Conservation (phyloP, 2,888 invertebrate genomes). For the Julus scandinavius region DNA sequence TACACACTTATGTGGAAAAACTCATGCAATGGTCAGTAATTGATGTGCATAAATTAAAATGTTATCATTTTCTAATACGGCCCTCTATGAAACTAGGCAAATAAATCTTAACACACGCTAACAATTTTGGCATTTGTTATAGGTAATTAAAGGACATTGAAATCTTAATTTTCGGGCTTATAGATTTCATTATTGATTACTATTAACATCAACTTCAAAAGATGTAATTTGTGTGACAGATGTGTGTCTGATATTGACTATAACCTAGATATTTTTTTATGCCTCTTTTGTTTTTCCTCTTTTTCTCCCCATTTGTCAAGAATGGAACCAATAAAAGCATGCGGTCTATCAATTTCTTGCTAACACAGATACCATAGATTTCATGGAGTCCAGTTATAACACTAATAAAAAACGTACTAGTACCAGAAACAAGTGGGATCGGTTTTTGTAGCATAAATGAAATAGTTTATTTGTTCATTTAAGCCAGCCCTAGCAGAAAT, state of each 20-base stretch:
- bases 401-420: not conserved
- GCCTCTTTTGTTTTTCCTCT: not conserved
- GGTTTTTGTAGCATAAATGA: not conserved
- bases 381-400: slow-evolving; percentile 4
- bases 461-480: not conserved
- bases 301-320: slow-evolving; percentile 6
- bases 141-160: not conserved
- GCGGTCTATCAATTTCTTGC: not conserved
- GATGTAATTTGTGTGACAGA: not conserved
- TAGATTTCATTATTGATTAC: not conserved
- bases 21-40: no score
- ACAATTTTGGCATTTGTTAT: not conserved
- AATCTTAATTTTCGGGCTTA: not conserved
- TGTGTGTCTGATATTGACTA: not conserved
- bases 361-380: not conserved
- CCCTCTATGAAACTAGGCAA: no score
- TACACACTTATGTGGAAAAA: no score
- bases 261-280: not conserved
- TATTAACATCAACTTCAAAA: not conserved
- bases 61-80: no score
- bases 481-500: not conserved
- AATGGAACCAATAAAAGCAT: not conserved
- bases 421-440: not conserved
- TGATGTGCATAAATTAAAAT: no score
- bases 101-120: not conserved